Evolutionary conservation across 2,888 invertebrate species (phyloP), one percentile per base, ranked within the genome.

Genomic region (Pelosia muscerda): DNA sequence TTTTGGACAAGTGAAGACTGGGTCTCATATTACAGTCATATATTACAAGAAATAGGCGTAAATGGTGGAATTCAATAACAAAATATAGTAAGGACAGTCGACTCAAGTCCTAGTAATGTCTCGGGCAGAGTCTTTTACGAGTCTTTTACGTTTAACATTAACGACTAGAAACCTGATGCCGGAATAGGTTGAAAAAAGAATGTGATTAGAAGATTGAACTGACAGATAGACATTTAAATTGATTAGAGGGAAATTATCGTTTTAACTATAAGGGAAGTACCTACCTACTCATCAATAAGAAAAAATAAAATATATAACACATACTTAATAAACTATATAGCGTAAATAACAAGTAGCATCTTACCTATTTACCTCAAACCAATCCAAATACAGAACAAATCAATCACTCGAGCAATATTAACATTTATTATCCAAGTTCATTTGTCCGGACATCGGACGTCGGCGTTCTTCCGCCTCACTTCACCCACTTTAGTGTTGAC

Each of bases 401-500:
- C 22, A n/a, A 28, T 53, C 38, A 66, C n/a, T 55, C 10, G n/a
- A 38, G 15, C 22, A 42, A 49, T 42, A 49, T 57, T 49, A n/a
- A 28, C 57, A 57, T 57, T 71, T 42, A 64, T 63, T 67, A 55
- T 55, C 42, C 56, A 72, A 70, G 68, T 73, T 70, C 31, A 73
- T 74, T 72, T 71, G 68, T 74, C 65, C 60, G 31, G 69, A 71
- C 71, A 66, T 25, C 62, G 63, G 15, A 57, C 65, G 72, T 49
- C 59, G 71, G 67, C 63, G 73, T 73, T 80, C 85, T 81, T 84
- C 80, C 84, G 88, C 79, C 72, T 86, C 87, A 88, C 86, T 90
- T 87, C 88, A 90, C 88, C 86, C 88, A 89, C 89, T 90, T 89
- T 86, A 87, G 79, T 84, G 82, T 77, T 73, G 69, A 78, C 85